phyloP scores from a whole-genome alignment of 1,140 invertebrate genomes.

The Venustaconcha ellipsiformis region DNA sequence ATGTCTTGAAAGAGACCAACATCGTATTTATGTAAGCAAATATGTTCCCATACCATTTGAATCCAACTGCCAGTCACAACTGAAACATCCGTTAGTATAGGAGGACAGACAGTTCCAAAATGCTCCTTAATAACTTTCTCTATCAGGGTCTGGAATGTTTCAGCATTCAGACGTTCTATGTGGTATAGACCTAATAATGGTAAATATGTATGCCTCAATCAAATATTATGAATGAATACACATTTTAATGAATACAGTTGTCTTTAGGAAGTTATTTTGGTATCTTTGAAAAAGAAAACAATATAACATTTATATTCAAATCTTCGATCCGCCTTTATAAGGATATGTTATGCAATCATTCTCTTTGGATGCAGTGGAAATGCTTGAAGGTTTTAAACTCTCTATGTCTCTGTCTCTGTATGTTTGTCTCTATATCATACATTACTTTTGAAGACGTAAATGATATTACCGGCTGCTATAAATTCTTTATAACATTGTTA shows the following conservation, averaged over 20 bases:
- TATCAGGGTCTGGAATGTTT: background rate
- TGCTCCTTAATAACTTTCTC: background rate
- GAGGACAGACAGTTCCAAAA: background rate
- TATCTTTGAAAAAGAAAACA: background rate
- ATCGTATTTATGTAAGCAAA: background rate
- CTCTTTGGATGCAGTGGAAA: too few species aligned
- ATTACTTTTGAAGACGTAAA: too few species aligned
- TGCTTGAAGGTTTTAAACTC: too few species aligned
- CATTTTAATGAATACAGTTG: background rate
- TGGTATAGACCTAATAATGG: conserved; percentile 6
- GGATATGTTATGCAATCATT: background rate
- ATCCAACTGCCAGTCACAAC: background rate
- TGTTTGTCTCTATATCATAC: too few species aligned
- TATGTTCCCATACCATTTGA: conserved; percentile 4
- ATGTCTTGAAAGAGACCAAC: background rate
- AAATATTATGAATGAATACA: background rate
- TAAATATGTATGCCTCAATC: background rate
- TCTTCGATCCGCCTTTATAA: background rate
- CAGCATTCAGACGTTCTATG: background rate
- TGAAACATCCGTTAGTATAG: background rate
- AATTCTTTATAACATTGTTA: too few species aligned
- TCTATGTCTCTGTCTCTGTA: too few species aligned
- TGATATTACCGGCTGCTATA: too few species aligned
- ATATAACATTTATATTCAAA: background rate
- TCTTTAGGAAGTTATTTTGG: background rate